phyloP scores from a whole-genome alignment of 1,140 invertebrate genomes.

The Atta texana region DNA sequence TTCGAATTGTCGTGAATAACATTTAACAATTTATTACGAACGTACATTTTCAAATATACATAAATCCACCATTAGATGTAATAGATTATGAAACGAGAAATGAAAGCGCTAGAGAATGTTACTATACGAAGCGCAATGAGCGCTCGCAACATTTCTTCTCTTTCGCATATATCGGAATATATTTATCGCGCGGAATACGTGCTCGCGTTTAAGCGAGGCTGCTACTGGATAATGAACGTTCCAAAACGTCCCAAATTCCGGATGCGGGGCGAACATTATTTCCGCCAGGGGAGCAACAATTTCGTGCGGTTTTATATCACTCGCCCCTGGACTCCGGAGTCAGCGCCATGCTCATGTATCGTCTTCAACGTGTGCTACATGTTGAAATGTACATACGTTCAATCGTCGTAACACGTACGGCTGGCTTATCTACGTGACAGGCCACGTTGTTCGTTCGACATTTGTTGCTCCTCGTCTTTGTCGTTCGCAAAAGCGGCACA shows the following conservation, averaged over 20 bases:
- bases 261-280: constrained; percentile 69
- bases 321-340: background rate
- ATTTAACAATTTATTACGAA: background rate
- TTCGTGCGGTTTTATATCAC: constrained; percentile 74
- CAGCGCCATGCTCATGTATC: background rate
- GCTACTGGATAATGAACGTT: constrained; percentile 73
- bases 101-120: background rate
- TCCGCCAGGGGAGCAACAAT: constrained; percentile 74
- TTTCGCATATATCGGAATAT: constrained; percentile 18
- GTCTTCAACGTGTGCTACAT: constrained; percentile 64
- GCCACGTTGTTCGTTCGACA: background rate
- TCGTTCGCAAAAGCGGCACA: background rate
- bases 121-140: background rate
- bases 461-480: background rate
- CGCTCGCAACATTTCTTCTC: constrained; percentile 30
- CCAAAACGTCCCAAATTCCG: constrained; percentile 72
- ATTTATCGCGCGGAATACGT: constrained; percentile 66
- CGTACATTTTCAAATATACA: background rate
- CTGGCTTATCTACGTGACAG: constrained; percentile 55
- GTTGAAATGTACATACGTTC: constrained; percentile 52
- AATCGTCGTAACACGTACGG: constrained; percentile 43
- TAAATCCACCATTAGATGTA: background rate
- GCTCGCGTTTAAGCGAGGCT: constrained; percentile 66
- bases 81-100: background rate
- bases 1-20: background rate